These are phyloP conservation scores for Biston betularia DNA, from an alignment of 2,888 invertebrate species.

Conservation along the genomic window DNA sequence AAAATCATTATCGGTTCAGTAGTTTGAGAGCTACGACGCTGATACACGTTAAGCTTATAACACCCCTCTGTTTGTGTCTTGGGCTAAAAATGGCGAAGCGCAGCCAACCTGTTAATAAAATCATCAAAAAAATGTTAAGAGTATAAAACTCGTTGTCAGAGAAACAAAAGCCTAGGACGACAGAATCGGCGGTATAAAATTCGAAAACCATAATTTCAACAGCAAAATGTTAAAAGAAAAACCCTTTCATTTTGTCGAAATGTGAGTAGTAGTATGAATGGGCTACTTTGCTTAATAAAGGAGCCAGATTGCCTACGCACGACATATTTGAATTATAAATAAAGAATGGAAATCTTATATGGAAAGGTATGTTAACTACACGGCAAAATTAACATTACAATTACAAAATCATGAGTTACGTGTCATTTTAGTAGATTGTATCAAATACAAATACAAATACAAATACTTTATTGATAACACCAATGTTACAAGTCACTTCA, in stretches of 20 bases:
- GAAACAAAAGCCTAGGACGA: too few species aligned
- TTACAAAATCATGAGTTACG: constrained; percentile 39
- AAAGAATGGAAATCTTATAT: constrained; percentile 40
- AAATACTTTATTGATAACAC: too few species aligned
- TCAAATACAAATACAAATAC: too few species aligned
- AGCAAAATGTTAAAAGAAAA: not conserved
- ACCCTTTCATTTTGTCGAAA: constrained; percentile 25
- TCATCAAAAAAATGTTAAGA: too few species aligned
- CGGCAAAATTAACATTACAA: constrained; percentile 43
- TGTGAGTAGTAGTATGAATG: constrained; percentile 26
- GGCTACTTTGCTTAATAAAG: constrained; percentile 39
- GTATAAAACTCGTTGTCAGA: too few species aligned
- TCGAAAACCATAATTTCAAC: constrained; percentile 1
- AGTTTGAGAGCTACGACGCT: too few species aligned
- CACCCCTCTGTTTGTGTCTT: too few species aligned
- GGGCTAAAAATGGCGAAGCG: too few species aligned
- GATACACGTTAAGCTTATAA: too few species aligned
- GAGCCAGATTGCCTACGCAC: constrained; percentile 41
- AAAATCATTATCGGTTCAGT: too few species aligned
- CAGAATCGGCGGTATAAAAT: not conserved
- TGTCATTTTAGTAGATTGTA: constrained; percentile 18
- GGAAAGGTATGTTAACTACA: constrained; percentile 42
- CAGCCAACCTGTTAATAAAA: too few species aligned
- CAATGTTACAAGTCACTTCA: too few species aligned
- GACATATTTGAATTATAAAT: constrained; percentile 44